A percentile compares a stretch with the other conserved stretches of the same genome.
Evolutionary conservation across 2,113 vertebrate genomes (phyloP).

Genomic region (Turdus rufiventris): DNA sequence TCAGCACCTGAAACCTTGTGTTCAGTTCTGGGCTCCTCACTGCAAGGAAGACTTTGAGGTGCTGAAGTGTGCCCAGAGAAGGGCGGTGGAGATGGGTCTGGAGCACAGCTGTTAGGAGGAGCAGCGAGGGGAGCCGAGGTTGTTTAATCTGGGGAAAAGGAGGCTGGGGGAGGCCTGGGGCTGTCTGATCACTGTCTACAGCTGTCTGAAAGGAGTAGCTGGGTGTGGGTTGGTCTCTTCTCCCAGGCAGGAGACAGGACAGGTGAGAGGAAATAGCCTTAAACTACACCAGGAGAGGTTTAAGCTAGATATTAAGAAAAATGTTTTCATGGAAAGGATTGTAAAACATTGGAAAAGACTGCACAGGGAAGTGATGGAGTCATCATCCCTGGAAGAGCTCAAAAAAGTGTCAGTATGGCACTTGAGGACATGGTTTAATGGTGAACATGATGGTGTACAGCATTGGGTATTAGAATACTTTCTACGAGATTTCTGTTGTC

Average conservation of each 20-base stretch:
- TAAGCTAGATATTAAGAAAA: not conserved
- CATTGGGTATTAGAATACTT: not conserved
- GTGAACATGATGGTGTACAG: too few relatives aligned
- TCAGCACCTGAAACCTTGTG: not conserved
- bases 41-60: not conserved
- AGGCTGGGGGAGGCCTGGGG: not conserved
- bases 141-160: not conserved
- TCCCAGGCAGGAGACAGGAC: not conserved
- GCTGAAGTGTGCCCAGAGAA: not conserved
- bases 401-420: not conserved
- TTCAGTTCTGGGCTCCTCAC: not conserved
- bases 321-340: not conserved
- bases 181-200: not conserved
- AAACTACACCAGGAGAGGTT: not conserved
- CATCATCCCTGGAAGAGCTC: not conserved
- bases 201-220: not conserved
- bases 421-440: not conserved
- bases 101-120: accelerated
- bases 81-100: not conserved
- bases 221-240: not conserved
- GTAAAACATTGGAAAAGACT: not conserved
- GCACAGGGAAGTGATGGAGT: not conserved
- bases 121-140: not conserved
- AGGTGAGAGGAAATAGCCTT: not conserved
- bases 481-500: not conserved